Evolutionary conservation across 2,888 invertebrate genomes (phyloP).

Genomic region (Drosophila bunnanda): DNA sequence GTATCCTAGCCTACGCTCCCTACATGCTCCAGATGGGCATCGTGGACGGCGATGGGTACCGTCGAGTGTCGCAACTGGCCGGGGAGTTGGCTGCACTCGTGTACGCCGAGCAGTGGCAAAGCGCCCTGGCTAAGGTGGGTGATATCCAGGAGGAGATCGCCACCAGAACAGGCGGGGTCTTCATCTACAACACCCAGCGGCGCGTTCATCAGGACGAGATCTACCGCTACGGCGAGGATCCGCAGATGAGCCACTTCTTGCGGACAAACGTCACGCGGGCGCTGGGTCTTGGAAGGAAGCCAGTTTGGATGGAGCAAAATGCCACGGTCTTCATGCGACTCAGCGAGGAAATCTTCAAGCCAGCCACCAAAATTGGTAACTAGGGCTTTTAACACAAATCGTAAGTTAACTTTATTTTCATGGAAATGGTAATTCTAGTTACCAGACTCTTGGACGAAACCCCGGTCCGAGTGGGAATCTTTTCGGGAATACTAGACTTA

Average conservation of each 20-base stretch:
- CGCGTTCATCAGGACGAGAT: conserved; percentile 87
- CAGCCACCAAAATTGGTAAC: conserved; percentile 89
- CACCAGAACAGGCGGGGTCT: conserved; percentile 66
- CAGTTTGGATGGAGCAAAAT: conserved; percentile 89
- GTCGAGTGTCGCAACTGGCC: conserved; percentile 87
- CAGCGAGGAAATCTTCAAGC: conserved; percentile 91
- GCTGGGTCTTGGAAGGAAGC: conserved; percentile 87
- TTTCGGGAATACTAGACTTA: conserved; percentile 92
- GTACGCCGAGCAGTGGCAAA: conserved; percentile 86
- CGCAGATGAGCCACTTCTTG: conserved; percentile 87
- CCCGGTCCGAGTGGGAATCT: conserved; percentile 88
- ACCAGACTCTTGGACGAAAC: conserved; percentile 89
- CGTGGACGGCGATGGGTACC: conserved; percentile 88
- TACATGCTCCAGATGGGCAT: conserved; percentile 90
- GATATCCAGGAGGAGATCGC: conserved; percentile 52
- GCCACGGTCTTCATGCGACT: conserved; percentile 87
- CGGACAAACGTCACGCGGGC: conserved; percentile 88
- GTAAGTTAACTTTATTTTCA: neutral
- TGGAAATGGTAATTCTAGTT: conserved; percentile 85
- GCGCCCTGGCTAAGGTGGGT: conserved; percentile 86
- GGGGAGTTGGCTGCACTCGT: conserved; percentile 84
- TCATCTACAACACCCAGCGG: conserved; percentile 87
- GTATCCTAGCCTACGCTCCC: conserved; percentile 93
- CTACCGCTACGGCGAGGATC: conserved; percentile 78
- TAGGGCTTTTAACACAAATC: too few relatives aligned